Conservation (phyloP, 2,888 invertebrate genomes). For the Drosophila quinaria region DNA sequence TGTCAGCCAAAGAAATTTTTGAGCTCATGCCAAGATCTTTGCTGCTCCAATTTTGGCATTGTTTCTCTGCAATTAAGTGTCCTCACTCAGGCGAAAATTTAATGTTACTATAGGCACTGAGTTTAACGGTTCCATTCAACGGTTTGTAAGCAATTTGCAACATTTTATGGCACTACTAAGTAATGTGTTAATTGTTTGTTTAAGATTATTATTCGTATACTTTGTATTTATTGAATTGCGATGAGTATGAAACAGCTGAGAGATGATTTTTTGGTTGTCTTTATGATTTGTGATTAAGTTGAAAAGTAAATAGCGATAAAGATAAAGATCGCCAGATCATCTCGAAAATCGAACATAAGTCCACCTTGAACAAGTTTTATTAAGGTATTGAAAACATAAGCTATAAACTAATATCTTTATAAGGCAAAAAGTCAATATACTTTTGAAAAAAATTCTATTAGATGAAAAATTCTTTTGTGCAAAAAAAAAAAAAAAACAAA, state of each 20-base stretch:
- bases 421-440: constrained; percentile 31
- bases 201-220: neutral
- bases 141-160: neutral
- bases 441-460: constrained; percentile 17
- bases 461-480: neutral
- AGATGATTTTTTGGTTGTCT: too few relatives aligned
- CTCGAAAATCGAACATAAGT: neutral
- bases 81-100: constrained; percentile 5
- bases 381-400: neutral
- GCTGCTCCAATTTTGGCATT: neutral
- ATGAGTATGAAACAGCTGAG: too few relatives aligned
- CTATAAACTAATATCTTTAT: constrained; percentile 21
- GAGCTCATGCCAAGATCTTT: neutral
- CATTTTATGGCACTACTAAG: neutral
- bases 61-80: neutral
- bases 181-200: neutral
- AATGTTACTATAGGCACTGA: constrained; percentile 31
- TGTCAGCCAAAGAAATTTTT: neutral
- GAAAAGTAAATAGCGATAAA: neutral
- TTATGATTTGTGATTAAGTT: too few relatives aligned
- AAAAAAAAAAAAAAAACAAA: constrained; percentile 16
- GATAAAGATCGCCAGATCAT: too few relatives aligned
- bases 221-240: too few relatives aligned
- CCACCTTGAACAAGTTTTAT: neutral
- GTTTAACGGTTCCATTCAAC: constrained; percentile 24